These are phyloP conservation scores for Colinus virginianus DNA, from an alignment of 2,113 vertebrate species.

Conservation along the genomic window DNA sequence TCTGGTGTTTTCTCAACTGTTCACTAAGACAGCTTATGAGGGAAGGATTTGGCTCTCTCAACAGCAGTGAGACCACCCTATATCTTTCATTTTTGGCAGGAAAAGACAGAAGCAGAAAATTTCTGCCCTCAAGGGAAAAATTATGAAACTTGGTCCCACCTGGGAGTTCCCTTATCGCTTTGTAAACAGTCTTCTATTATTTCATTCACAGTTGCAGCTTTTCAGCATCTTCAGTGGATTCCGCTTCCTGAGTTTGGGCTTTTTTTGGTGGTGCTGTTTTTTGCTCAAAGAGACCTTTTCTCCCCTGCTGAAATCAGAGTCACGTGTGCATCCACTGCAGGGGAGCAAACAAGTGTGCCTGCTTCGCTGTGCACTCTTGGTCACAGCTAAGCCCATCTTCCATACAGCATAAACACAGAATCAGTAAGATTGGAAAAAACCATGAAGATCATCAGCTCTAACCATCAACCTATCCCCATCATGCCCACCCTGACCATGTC, in stretches of 20 bases:
- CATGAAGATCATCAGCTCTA: too few relatives aligned
- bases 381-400: not conserved
- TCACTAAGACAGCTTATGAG: conserved; percentile 18
- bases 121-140: conserved; percentile 16
- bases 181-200: not conserved
- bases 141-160: conserved; percentile 1
- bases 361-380: not conserved
- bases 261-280: accelerated
- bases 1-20: conserved; percentile 64
- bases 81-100: conserved; percentile 19
- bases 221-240: not conserved
- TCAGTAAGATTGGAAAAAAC: too few relatives aligned
- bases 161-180: conserved; percentile 6
- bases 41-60: conserved; percentile 51
- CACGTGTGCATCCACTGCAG: accelerated
- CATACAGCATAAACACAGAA: not conserved
- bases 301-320: not conserved
- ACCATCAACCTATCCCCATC: too few relatives aligned
- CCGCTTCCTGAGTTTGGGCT: not conserved
- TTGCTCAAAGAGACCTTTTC: not conserved
- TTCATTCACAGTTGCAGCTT: conserved; percentile 11
- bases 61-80: not conserved
- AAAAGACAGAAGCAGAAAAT: conserved; percentile 26
- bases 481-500: too few relatives aligned
- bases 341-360: not conserved